Conservation (phyloP, 2,888 invertebrate species). For the Malthinus seriepunctatus region DNA sequence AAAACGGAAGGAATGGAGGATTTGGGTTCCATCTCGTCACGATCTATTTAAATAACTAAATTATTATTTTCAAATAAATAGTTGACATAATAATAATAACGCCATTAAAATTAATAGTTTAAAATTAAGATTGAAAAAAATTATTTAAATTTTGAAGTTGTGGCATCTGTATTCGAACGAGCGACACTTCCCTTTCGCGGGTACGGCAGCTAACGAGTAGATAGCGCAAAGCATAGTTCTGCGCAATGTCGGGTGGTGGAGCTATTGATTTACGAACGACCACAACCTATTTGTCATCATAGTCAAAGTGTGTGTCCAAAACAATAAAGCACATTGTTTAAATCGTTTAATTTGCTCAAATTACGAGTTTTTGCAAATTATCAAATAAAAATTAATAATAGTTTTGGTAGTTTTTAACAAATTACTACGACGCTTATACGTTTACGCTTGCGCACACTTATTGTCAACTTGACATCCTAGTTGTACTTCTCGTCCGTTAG, state of each 20-base stretch:
- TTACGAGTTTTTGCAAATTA: background rate
- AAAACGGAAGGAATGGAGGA: too few relatives aligned
- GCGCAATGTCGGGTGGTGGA: slow-evolving; percentile 10
- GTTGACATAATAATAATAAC: too few relatives aligned
- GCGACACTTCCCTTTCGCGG: background rate
- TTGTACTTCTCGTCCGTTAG: slow-evolving; percentile 15
- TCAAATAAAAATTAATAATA: background rate
- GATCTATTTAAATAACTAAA: too few relatives aligned
- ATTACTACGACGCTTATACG: too few relatives aligned
- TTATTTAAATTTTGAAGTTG: background rate
- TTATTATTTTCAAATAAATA: too few relatives aligned
- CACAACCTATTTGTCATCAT: background rate
- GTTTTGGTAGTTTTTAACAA: too few relatives aligned
- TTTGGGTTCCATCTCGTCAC: too few relatives aligned
- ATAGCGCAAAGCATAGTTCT: background rate
- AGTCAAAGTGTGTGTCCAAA: background rate
- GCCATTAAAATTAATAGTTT: too few relatives aligned
- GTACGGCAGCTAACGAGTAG: background rate
- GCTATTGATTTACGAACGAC: slow-evolving; percentile 4
- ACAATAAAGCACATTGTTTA: background rate
- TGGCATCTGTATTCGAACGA: background rate
- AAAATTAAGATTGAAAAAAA: too few relatives aligned
- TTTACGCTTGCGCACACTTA: slow-evolving; percentile 10
- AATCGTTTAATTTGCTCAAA: background rate
- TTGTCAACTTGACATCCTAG: slow-evolving; percentile 1